Percentiles rank a stretch among this genome's conserved stretches.
These are phyloP conservation scores for Nephotettix cincticeps DNA, from an alignment of 1,140 invertebrate species.

Conservation along the genomic window DNA sequence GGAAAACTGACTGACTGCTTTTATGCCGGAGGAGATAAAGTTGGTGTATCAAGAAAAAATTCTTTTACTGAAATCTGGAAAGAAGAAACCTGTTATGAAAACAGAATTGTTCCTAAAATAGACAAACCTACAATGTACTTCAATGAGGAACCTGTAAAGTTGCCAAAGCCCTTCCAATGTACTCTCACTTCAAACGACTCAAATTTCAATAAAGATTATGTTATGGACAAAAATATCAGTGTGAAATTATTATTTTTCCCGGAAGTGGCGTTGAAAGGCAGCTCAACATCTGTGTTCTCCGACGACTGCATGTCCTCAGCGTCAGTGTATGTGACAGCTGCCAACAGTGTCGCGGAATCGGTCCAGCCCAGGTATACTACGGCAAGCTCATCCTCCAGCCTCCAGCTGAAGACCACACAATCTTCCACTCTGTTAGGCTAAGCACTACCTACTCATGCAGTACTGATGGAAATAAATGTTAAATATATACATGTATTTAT, in stretches of 20 bases:
- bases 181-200: neutral
- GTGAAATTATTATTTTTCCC: constrained; percentile 1
- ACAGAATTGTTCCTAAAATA: neutral
- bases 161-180: neutral
- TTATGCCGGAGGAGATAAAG: neutral
- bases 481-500: too few species aligned
- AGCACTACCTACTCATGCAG: too few species aligned
- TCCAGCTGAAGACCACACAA: neutral
- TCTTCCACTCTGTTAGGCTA: too few species aligned
- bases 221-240: neutral
- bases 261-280: neutral
- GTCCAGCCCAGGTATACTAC: neutral
- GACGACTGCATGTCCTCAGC: neutral
- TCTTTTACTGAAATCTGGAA: too few species aligned
- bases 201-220: neutral
- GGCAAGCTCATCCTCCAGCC: neutral
- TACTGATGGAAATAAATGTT: too few species aligned
- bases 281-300: neutral
- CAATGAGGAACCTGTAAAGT: neutral
- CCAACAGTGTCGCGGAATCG: neutral
- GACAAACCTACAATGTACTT: neutral
- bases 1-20: neutral
- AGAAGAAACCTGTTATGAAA: neutral
- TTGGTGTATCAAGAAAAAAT: neutral
- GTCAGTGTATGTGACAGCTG: neutral